Conservation (phyloP, 2,797 vertebrate species). For the Toxotes lorentzi region DNA sequence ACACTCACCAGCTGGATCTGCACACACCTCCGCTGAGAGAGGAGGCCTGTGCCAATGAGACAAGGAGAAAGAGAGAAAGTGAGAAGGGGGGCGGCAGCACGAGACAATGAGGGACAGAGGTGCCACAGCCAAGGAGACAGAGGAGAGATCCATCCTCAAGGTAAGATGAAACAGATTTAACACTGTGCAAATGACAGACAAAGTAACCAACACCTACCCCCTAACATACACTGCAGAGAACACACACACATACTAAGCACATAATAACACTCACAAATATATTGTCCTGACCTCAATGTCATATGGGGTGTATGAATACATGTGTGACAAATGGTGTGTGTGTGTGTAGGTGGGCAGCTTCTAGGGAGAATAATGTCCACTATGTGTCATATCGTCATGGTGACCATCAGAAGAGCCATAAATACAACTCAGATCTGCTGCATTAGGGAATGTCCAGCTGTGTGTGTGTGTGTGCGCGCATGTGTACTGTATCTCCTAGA, state of each 20-base stretch:
- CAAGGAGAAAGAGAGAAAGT: conserved; percentile 36
- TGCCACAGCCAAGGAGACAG: conserved; percentile 42
- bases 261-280: conserved; percentile 35
- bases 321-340: conserved; percentile 31
- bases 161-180: conserved; percentile 51
- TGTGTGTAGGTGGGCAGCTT: conserved; percentile 16
- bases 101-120: conserved; percentile 48
- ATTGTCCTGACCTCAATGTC: conserved; percentile 49
- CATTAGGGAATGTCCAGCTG: conserved; percentile 38
- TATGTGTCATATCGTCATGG: conserved; percentile 57
- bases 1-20: conserved; percentile 82
- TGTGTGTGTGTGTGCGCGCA: conserved; percentile 15
- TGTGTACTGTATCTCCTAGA: conserved; percentile 29
- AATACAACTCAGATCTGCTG: conserved; percentile 50
- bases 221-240: conserved; percentile 15
- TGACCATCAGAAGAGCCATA: conserved; percentile 54
- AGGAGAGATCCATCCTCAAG: conserved; percentile 51
- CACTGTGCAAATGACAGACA: conserved; percentile 24
- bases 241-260: conserved; percentile 15
- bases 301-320: conserved; percentile 28
- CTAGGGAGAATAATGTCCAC: conserved; percentile 26
- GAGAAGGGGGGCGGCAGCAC: conserved; percentile 8
- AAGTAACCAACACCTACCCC: conserved; percentile 39
- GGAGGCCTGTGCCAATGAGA: conserved; percentile 71
- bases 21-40: conserved; percentile 73